Base-by-base conservation (phyloP, 2,113 vertebrate genomes). In the Xenopus tropicalis region DNA sequence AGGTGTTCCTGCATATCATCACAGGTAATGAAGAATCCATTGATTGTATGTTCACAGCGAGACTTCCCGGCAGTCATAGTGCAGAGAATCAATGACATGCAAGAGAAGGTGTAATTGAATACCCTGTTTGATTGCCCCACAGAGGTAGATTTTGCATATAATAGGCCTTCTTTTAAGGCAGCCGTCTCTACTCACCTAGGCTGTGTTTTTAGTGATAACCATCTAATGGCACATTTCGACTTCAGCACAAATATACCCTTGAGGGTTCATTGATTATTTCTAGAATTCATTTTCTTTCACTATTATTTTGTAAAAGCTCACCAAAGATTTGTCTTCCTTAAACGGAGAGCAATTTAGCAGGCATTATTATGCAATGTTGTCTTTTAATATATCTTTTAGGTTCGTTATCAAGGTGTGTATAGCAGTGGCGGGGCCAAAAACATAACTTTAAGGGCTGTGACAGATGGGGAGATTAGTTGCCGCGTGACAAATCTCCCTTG, bases 1-100 rank as follows among this genome's bases (percentile, higher is more conserved):
- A 69, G 73, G 20, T 58, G 43, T 20, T 20, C 14, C 59, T 20
- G 73, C 66, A 63, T 56, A 69, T 42, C 59, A 63, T 69, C 58
- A 20, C 24, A 56, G 73, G 66, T 69, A 76, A 76, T 76, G 66
- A 75, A 69, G 20, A 54, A 56, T 69, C 61, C 73, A 76, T 76
- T 63, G 66, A 76, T 62, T 76, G 65, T 63, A 56, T 76, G 58
- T 62, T 76, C 61, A 61, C 66, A 44, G 48, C 46, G 46, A 76
- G 66, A 24, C 29, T 63, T n/a, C 20, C 46, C 37, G 8, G 65
- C 73, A 63, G 69, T 69, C 66, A 63, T 43, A 42, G 7, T n/a
- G 17, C 20, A 14, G 46, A 69, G 69, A 76, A 76, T 76, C 66
- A 76, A 76, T 76, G 46, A 62, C 66, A 69, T 52, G 73, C 69